Conservation (phyloP, 1,140 invertebrate species). For the Calosoma granatense region DNA sequence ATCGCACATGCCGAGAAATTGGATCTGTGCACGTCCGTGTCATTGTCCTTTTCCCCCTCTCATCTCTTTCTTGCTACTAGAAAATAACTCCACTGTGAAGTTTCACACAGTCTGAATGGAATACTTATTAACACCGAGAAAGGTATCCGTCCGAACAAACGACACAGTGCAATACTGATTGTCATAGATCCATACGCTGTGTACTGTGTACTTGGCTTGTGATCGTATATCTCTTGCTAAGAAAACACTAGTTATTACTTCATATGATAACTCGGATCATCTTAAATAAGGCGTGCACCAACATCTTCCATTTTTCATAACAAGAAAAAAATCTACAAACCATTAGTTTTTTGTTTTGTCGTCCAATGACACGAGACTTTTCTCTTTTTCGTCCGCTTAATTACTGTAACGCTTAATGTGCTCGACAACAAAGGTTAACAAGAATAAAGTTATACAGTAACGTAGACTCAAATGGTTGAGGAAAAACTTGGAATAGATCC, state of each 20-base stretch:
- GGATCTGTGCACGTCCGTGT: neutral
- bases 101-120: neutral
- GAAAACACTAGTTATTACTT: too few species aligned
- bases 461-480: too few species aligned
- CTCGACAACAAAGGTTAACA: too few species aligned
- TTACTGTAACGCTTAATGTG: too few species aligned
- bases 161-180: too few species aligned
- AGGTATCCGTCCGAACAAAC: neutral
- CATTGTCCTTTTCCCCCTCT: neutral
- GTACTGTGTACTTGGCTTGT: too few species aligned
- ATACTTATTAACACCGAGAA: neutral
- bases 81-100: neutral
- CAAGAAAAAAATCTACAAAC: neutral
- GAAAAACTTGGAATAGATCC: too few species aligned
- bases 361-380: neutral
- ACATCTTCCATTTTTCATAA: neutral
- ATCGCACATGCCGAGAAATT: conserved; percentile 1
- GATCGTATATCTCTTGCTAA: too few species aligned
- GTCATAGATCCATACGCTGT: too few species aligned
- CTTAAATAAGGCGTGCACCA: too few species aligned
- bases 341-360: conserved; percentile 2
- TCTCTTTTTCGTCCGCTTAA: neutral
- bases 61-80: neutral
- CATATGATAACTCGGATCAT: too few species aligned
- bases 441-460: too few species aligned